A percentile compares a stretch with the other conserved stretches of the same genome.
phyloP scores from a whole-genome alignment of 2,888 invertebrate genomes.

The Dasysyrphus tricinctus region DNA sequence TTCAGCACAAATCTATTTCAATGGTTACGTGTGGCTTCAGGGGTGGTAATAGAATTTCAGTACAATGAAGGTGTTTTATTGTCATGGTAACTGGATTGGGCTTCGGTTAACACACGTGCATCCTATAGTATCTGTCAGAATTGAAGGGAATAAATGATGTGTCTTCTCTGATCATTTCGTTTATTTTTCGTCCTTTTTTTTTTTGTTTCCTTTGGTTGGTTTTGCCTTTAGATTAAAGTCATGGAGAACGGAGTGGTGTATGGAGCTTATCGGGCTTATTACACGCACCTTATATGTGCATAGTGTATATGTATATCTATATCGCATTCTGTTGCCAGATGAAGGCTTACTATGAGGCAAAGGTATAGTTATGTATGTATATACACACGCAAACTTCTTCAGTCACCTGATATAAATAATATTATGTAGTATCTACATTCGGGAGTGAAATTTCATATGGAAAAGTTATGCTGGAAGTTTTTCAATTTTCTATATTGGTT shows the following conservation, averaged over 20 bases:
- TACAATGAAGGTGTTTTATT: conserved; percentile 74
- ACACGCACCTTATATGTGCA: conserved; percentile 57
- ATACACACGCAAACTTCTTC: not conserved
- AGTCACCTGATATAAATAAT: conserved; percentile 26
- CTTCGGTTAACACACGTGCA: conserved; percentile 75
- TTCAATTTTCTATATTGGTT: conserved; percentile 75
- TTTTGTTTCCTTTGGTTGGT: conserved; percentile 15
- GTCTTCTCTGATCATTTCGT: conserved; percentile 68
- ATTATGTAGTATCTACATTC: conserved; percentile 8
- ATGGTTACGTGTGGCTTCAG: conserved; percentile 71
- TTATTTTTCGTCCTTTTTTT: conserved; percentile 34
- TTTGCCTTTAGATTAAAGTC: conserved; percentile 53
- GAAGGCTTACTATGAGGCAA: conserved; percentile 56
- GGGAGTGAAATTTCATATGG: conserved; percentile 66
- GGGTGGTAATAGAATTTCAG: conserved; percentile 75
- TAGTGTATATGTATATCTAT: conserved; percentile 5
- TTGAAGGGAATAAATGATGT: conserved; percentile 76
- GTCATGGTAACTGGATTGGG: conserved; percentile 75
- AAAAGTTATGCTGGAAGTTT: conserved; percentile 74
- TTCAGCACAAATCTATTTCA: conserved; percentile 64
- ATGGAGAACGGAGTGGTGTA: conserved; percentile 35
- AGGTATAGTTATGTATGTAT: conserved; percentile 39
- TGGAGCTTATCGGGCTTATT: conserved; percentile 71
- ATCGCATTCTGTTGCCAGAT: not conserved
- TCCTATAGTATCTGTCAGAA: conserved; percentile 70